Conservation (phyloP, 2,888 invertebrate genomes). For the Gari tellinella region DNA sequence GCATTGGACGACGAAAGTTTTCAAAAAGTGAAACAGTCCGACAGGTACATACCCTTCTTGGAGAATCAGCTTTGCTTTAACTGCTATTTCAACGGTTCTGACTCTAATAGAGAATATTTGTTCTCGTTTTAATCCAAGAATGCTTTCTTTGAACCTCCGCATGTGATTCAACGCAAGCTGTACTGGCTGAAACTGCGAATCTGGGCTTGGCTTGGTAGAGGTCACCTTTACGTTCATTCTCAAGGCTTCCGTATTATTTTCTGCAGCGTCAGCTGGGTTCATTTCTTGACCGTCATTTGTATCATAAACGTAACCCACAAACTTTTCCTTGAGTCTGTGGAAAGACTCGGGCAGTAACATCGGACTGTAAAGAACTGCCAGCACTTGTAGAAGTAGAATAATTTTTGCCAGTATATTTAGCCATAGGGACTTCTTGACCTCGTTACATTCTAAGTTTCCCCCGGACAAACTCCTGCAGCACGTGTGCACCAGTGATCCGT, state of each 20-base stretch:
- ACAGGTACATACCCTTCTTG: constrained; percentile 38
- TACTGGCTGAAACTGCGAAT: constrained; percentile 9
- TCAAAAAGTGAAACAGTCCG: constrained; percentile 24
- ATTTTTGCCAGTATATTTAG: constrained; percentile 19
- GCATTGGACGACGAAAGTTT: constrained; percentile 36
- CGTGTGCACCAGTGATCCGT: constrained; percentile 17
- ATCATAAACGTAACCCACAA: constrained; percentile 20
- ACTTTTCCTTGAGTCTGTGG: constrained; percentile 6
- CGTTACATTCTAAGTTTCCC: constrained; percentile 17
- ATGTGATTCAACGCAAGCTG: constrained; percentile 21
- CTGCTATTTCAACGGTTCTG: constrained; percentile 14
- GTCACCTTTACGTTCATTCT: constrained; percentile 15
- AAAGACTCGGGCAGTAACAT: constrained; percentile 18
- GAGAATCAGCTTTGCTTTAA: constrained; percentile 27
- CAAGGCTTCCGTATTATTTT: constrained; percentile 8
- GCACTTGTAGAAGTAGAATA: constrained; percentile 28
- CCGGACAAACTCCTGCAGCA: constrained; percentile 26
- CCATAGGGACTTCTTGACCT: constrained; percentile 30
- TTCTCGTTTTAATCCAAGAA: constrained; percentile 5
- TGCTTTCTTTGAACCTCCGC: constrained; percentile 6
- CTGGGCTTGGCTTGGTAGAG: background rate
- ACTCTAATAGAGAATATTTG: constrained; percentile 19
- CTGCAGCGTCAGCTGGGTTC: background rate
- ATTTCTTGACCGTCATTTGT: background rate
- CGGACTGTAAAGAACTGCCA: constrained; percentile 39